Base-by-base conservation (phyloP, 2,888 invertebrate species). In the Cataglyphis livida region DNA sequence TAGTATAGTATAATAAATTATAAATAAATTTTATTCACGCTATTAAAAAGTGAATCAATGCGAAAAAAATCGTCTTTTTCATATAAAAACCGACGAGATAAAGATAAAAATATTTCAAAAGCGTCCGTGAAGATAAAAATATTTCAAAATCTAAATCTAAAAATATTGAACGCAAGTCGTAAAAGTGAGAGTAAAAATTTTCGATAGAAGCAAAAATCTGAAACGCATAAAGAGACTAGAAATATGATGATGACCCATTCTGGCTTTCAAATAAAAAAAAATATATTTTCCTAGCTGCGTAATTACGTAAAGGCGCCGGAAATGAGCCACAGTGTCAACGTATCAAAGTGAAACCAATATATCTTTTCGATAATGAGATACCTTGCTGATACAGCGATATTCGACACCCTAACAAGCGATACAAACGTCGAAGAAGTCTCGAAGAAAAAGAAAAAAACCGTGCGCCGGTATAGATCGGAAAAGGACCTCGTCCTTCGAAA, bases 401-500 rank as follows among this genome's bases (percentile, higher is more conserved):
- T 44, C n/a, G 21, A 35, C 9, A 18, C 1, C 7, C 18, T 9
- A 21, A 62, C n/a, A 10, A 74, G 6, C 65, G 21, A 74, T 59
- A 10, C 6, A 18, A 62, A 44, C 61, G n/a, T 10, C 7, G 0
- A 21, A 21, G 21, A 48, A 6, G 7, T 28, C 6, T 44, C 32
- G 9, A 25, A 12, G 6, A n/a, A 6, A 1, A 32, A 44, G 21
- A 59, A 57, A 3, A 41, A 1, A 71, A 54, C 38, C 51, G 15
- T 21, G 15, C 81, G 74, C 44, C 87, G 81, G 79, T 83, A 66
- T 83, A 57, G 54, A 7, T 35, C 44, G 61, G 73, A 61, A 81
- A 83, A 84, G 68, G 64, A 62, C n/a, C 57, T 71, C 64, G 66
- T 85, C 78, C 79, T 86, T 85, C 81, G 65, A 81, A 65, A 71